Evolutionary conservation across 2,113 vertebrate genomes (phyloP).

Genomic region (Nibea albiflora): DNA sequence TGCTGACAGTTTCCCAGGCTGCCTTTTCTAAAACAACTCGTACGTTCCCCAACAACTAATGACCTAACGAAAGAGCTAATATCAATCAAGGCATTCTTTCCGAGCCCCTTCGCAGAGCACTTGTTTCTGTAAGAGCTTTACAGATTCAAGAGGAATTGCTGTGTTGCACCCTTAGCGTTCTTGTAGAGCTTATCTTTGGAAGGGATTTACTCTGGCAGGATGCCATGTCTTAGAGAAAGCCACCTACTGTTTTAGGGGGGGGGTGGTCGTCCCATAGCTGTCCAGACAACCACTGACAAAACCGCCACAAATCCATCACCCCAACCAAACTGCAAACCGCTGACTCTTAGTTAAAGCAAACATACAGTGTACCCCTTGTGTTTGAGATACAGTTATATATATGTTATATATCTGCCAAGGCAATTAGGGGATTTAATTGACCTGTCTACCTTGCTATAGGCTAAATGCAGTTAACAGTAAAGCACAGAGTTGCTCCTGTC

Average conservation of each 20-base stretch:
- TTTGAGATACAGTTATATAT: not conserved
- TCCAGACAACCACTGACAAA: not conserved
- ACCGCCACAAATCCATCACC: not conserved
- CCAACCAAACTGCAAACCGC: not conserved
- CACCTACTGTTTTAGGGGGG: slow-evolving; percentile 47
- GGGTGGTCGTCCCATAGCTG: not conserved
- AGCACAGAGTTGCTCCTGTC: slow-evolving; percentile 1
- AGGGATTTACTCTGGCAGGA: slow-evolving; percentile 51
- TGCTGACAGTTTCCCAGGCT: slow-evolving; percentile 15
- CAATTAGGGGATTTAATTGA: slow-evolving; percentile 32
- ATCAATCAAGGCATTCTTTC: slow-evolving; percentile 17
- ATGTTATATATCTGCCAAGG: slow-evolving; percentile 5
- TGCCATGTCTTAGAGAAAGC: slow-evolving; percentile 58
- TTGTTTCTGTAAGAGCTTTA: slow-evolving; percentile 21
- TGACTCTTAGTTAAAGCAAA: not conserved
- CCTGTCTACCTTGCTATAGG: slow-evolving; percentile 15
- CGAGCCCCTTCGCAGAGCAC: slow-evolving; percentile 29
- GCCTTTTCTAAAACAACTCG: not conserved
- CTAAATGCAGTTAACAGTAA: slow-evolving; percentile 21
- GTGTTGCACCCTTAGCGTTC: slow-evolving; percentile 26
- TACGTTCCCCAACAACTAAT: not conserved
- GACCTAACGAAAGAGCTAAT: not conserved
- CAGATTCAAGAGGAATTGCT: slow-evolving; percentile 23
- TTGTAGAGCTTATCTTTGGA: slow-evolving; percentile 47
- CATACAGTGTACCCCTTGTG: not conserved